A percentile compares a stretch with the other conserved stretches of the same genome.
Conservation (phyloP, 2,113 vertebrate genomes). For the Grammomys dolichurus region DNA sequence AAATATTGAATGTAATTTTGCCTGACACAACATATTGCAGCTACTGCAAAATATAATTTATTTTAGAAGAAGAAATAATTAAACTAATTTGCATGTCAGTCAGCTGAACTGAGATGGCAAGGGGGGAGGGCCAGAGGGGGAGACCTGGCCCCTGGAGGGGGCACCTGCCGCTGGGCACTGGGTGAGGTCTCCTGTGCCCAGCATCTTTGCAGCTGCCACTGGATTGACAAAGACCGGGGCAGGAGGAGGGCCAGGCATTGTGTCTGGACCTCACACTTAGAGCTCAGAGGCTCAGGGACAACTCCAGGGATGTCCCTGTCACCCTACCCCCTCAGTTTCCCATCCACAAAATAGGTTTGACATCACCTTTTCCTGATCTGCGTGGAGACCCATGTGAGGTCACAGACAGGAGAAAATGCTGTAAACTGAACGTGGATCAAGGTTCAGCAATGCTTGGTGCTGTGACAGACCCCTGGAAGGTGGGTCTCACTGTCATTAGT, state of each 20-base stretch:
- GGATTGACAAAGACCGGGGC: not conserved
- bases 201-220: not conserved
- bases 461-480: not conserved
- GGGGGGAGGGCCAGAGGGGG: conserved; percentile 1
- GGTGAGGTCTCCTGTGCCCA: not conserved
- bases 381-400: not conserved
- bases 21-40: conserved; percentile 93
- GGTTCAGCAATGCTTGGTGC: not conserved
- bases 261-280: not conserved
- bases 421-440: not conserved
- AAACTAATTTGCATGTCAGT: conserved; percentile 93
- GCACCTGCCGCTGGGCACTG: not conserved
- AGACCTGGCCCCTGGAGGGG: not conserved
- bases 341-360: conserved; percentile 11
- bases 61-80: conserved; percentile 94
- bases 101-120: conserved; percentile 86
- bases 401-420: not conserved
- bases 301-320: not conserved
- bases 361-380: not conserved
- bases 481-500: not conserved
- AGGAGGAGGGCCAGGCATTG: not conserved
- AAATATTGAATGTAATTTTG: conserved; percentile 93
- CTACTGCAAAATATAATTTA: conserved; percentile 93
- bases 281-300: not conserved
- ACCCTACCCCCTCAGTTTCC: conserved; percentile 7